Percentiles rank a stretch among this genome's conserved stretches.
These are phyloP conservation scores for Catocala fraxini DNA, from an alignment of 2,888 invertebrate genomes.

Conservation along the genomic window DNA sequence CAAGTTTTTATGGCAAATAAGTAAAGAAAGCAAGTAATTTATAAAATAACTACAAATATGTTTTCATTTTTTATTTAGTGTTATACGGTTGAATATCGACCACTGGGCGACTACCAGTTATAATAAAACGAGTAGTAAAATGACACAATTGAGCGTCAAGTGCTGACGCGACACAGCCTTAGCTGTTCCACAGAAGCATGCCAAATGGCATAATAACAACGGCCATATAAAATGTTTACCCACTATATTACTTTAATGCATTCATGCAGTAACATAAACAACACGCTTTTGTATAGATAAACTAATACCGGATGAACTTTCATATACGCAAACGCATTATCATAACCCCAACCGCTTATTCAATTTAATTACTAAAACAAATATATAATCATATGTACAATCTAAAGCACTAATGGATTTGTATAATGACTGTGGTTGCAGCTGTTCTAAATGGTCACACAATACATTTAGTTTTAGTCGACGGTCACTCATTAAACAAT, in stretches of 20 bases:
- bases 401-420: slow-evolving; percentile 70
- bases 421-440: slow-evolving; percentile 74
- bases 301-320: slow-evolving; percentile 28
- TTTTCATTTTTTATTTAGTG: no score
- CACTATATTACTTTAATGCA: slow-evolving; percentile 2
- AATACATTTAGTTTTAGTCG: slow-evolving; percentile 77
- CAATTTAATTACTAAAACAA: slow-evolving; percentile 67
- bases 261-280: slow-evolving; percentile 2
- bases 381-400: slow-evolving; percentile 60
- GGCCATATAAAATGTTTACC: slow-evolving; percentile 12
- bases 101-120: no score
- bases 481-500: slow-evolving; percentile 84
- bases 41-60: no score
- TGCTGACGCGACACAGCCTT: slow-evolving; percentile 8
- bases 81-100: no score
- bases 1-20: no score
- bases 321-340: slow-evolving; percentile 46
- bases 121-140: slow-evolving; percentile 4
- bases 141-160: slow-evolving; percentile 17
- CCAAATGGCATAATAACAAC: slow-evolving; percentile 47
- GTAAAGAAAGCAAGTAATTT: no score
- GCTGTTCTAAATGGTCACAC: slow-evolving; percentile 74
- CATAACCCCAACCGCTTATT: slow-evolving; percentile 55
- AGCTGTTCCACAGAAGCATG: slow-evolving; percentile 26
- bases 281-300: neutral